Evolutionary conservation across 1,140 invertebrate species (phyloP).

Genomic region (Drosophila arizonae): DNA sequence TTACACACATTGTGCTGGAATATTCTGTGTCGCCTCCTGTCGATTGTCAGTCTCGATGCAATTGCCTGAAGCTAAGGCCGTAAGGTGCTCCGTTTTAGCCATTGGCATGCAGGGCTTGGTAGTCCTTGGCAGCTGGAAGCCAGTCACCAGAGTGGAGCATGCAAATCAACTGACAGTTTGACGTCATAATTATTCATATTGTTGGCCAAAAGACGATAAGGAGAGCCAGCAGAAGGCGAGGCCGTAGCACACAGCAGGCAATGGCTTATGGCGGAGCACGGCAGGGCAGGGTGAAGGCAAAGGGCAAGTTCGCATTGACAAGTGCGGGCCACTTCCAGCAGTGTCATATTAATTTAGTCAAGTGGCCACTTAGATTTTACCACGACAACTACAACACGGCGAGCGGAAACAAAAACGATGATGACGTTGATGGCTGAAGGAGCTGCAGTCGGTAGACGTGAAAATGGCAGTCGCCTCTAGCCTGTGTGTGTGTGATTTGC

Average conservation of each 20-base stretch:
- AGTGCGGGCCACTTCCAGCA: conserved; percentile 68
- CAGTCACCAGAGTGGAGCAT: conserved; percentile 27
- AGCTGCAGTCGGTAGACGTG: conserved; percentile 49
- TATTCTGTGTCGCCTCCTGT: conserved; percentile 3
- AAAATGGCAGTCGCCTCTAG: conserved; percentile 56
- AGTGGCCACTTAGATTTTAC: conserved; percentile 79
- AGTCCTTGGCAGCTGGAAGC: conserved; percentile 20
- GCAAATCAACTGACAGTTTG: conserved; percentile 62
- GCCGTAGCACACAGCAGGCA: background rate
- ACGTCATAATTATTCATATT: conserved; percentile 77
- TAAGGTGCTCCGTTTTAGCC: conserved; percentile 13
- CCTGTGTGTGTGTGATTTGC: conserved; percentile 55
- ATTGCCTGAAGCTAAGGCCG: conserved; percentile 23
- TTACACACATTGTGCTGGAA: background rate
- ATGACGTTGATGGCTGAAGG: conserved; percentile 10
- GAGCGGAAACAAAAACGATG: conserved; percentile 17
- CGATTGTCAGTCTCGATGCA: conserved; percentile 27
- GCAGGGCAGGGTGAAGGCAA: no score
- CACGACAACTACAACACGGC: conserved; percentile 50
- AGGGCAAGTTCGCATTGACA: conserved; percentile 30
- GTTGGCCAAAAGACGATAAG: conserved; percentile 44
- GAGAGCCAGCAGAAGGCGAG: background rate
- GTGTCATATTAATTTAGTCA: conserved; percentile 81
- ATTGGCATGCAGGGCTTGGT: conserved; percentile 33
- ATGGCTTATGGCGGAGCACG: background rate